These are phyloP conservation scores for Spodoptera frugiperda DNA, from an alignment of 1,140 invertebrate genomes.

Conservation along the genomic window DNA sequence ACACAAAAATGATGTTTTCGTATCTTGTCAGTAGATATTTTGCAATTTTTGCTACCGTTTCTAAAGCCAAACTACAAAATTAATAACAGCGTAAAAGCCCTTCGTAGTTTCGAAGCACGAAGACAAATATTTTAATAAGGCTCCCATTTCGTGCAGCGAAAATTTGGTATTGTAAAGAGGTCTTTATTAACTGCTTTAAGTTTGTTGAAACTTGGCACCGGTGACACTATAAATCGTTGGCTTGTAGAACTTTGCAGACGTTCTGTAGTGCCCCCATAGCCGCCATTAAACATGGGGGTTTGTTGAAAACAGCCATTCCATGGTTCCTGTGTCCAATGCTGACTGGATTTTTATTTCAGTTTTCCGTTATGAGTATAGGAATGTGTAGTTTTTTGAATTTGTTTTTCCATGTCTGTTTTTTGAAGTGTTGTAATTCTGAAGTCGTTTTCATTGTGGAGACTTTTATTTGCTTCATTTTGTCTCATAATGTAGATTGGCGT, in stretches of 20 bases:
- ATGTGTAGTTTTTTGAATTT: not conserved
- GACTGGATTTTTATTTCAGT: conserved; percentile 34
- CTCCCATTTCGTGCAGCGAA: conserved; percentile 6
- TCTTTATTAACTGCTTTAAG: conserved; percentile 20
- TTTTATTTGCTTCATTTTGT: not conserved
- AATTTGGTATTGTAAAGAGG: conserved; percentile 18
- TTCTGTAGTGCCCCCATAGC: conserved; percentile 19
- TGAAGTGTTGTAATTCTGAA: not conserved
- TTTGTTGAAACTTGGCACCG: conserved; percentile 17
- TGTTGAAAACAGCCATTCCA: conserved; percentile 19
- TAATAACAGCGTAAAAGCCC: not conserved
- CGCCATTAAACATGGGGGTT: conserved; percentile 27
- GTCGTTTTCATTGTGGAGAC: not conserved
- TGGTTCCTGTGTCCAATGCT: conserved; percentile 22
- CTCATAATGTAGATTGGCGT: too few relatives aligned
- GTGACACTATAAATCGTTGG: conserved; percentile 35
- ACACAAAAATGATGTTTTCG: too few relatives aligned
- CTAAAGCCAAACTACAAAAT: not conserved
- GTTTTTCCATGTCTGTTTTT: not conserved
- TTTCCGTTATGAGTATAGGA: conserved; percentile 3
- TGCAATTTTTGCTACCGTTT: too few relatives aligned
- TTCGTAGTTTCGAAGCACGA: not conserved
- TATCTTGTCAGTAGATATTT: too few relatives aligned
- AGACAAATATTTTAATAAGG: not conserved
- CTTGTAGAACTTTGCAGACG: conserved; percentile 46